Evolutionary conservation across 53 echinoderm and acorn worm genomes (phyloP).

Genomic region (Arbacia lixula): DNA sequence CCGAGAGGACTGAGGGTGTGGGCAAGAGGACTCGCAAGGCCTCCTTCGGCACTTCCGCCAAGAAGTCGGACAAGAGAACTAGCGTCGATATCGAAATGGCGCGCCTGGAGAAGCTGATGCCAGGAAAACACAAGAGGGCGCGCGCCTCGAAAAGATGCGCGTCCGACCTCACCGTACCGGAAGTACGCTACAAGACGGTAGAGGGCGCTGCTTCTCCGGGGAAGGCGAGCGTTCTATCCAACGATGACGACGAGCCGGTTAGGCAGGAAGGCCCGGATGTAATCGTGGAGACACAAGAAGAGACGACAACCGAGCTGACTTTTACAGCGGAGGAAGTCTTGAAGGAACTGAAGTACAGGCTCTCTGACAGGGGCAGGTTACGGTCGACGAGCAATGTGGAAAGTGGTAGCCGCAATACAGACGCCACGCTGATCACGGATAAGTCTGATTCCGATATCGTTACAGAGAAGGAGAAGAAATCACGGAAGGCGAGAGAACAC

Average conservation of each 20-base stretch:
- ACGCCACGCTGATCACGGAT: too few species aligned
- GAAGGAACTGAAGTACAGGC: too few species aligned
- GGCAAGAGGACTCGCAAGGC: background rate
- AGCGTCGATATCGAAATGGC: slow-evolving; percentile 13
- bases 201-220: background rate
- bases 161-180: background rate
- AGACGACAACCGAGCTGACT: background rate
- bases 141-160: background rate
- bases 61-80: background rate
- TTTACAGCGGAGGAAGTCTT: too few species aligned
- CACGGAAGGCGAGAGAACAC: background rate
- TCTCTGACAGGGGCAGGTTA: too few species aligned
- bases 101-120: slow-evolving; percentile 7
- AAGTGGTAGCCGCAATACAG: background rate
- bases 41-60: background rate
- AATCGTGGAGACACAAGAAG: background rate
- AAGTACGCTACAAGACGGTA: background rate
- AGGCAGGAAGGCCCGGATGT: too few species aligned
- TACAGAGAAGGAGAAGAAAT: background rate
- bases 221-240: too few species aligned
- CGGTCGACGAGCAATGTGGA: too few species aligned
- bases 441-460: background rate
- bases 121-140: slow-evolving; percentile 21
- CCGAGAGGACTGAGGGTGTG: background rate
- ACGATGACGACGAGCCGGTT: too few species aligned